These are phyloP conservation scores for Esox masquinongy DNA, from an alignment of 2,797 vertebrate genomes.

Conservation along the genomic window DNA sequence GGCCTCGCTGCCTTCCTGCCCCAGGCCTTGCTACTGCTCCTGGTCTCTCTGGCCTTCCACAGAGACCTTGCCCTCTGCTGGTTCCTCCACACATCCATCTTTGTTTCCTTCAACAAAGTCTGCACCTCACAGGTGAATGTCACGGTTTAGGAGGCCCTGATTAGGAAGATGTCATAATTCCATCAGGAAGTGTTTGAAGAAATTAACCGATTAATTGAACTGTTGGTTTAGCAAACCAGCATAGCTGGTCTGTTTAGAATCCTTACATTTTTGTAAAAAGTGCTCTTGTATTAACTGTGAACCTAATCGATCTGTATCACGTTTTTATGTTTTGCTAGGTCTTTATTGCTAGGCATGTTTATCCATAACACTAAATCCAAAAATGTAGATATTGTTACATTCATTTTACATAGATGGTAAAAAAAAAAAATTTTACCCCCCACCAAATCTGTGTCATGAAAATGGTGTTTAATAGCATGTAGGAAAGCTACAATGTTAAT, in stretches of 20 bases:
- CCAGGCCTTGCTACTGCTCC: conserved; percentile 80
- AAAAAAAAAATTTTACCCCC: no score
- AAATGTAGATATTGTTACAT: neutral
- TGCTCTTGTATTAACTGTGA: neutral
- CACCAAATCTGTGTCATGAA: neutral
- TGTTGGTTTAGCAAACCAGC: no score
- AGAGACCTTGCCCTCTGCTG: conserved; percentile 87
- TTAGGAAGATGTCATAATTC: no score
- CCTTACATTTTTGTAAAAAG: no score
- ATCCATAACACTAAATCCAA: neutral
- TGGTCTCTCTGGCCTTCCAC: conserved; percentile 79
- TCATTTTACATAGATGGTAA: neutral
- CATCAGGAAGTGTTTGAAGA: no score
- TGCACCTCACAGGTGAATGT: conserved; percentile 89
- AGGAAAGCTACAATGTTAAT: neutral
- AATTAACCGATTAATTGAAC: no score
- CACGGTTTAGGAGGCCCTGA: no score
- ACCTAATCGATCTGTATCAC: neutral
- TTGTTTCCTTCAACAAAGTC: conserved; percentile 98
- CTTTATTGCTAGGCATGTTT: neutral
- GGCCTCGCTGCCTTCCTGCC: conserved; percentile 88
- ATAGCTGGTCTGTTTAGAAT: no score
- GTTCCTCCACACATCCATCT: conserved; percentile 89
- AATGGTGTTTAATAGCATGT: neutral
- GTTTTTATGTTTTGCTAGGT: neutral